These are phyloP conservation scores for Vidua macroura DNA, from an alignment of 2,113 vertebrate species.

Conservation along the genomic window DNA sequence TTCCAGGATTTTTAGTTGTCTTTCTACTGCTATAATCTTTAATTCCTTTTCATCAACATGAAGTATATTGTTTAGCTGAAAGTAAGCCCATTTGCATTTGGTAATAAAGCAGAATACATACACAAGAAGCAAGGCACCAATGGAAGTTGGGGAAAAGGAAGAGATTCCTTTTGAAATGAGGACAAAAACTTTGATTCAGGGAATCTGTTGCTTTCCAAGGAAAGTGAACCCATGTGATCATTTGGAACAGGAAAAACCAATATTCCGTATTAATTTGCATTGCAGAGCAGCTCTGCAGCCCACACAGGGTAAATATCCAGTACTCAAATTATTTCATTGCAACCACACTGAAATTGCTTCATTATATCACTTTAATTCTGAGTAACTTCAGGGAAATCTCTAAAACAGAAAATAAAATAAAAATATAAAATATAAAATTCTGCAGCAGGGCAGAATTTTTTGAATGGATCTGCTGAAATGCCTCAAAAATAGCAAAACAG, in stretches of 20 bases:
- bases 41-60: conserved; percentile 22
- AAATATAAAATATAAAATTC: not conserved
- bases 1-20: not conserved
- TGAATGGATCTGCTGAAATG: not conserved
- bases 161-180: not conserved
- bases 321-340: not conserved
- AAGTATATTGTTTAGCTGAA: not conserved
- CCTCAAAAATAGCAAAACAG: not conserved
- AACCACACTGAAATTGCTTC: not conserved
- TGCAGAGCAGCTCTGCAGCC: not conserved
- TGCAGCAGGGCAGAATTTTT: not conserved
- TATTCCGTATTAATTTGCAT: not conserved
- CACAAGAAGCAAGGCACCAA: not conserved
- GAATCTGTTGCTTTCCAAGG: not conserved
- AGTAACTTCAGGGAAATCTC: not conserved
- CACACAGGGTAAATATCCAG: rapidly evolving
- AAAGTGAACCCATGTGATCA: rapidly evolving
- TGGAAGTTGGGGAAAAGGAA: not conserved
- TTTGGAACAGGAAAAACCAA: not conserved
- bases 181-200: not conserved
- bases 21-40: not conserved
- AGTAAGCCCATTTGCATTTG: not conserved
- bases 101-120: rapidly evolving
- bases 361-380: not conserved
- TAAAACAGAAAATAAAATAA: not conserved